phyloP scores from a whole-genome alignment of 2,113 vertebrate species.

The Toxotes jaculatrix region DNA sequence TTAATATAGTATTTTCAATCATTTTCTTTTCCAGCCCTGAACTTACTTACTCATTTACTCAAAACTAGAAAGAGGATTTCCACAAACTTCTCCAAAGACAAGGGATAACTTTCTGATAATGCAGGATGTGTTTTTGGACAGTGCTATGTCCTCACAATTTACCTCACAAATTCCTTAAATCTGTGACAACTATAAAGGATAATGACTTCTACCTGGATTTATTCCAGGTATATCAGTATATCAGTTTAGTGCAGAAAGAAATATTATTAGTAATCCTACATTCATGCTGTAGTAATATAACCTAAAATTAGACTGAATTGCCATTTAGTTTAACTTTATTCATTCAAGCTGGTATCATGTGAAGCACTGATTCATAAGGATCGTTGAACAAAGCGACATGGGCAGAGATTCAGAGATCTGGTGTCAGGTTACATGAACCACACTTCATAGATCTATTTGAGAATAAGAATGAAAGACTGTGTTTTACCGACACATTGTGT shows the following conservation, averaged over 20 bases:
- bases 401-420: neutral
- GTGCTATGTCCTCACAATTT: too few relatives aligned
- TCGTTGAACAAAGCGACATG: neutral
- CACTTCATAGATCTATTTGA: neutral
- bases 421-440: neutral
- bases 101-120: too few relatives aligned
- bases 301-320: neutral
- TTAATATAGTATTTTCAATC: too few relatives aligned
- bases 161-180: neutral
- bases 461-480: neutral
- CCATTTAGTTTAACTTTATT: neutral
- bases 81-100: too few relatives aligned
- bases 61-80: too few relatives aligned
- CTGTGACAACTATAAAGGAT: neutral
- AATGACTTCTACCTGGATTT: neutral
- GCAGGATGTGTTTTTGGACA: too few relatives aligned
- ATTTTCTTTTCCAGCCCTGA: too few relatives aligned
- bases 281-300: neutral
- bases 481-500: constrained; percentile 81
- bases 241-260: neutral
- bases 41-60: too few relatives aligned
- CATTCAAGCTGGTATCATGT: neutral
- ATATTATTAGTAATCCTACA: neutral
- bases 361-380: neutral
- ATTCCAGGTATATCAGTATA: too few relatives aligned